A percentile compares a stretch with the other conserved stretches of the same genome.
Conservation (phyloP, 2,888 invertebrate genomes). For the Cerceris ruficornis region DNA sequence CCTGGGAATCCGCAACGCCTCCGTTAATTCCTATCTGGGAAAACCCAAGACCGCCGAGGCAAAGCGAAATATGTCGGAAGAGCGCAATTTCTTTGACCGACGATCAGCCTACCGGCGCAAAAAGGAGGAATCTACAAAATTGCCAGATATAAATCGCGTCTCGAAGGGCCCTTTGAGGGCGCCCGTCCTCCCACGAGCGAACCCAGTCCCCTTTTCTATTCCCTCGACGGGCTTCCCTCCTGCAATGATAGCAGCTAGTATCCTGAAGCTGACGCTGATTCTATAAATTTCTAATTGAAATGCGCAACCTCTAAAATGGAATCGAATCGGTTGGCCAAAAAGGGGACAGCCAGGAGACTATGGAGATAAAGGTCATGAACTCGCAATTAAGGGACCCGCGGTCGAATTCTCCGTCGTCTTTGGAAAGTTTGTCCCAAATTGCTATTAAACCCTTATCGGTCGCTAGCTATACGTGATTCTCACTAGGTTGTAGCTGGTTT, state of each 20-base stretch:
- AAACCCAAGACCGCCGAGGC: not conserved
- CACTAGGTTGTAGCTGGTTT: no score
- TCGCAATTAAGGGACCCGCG: no score
- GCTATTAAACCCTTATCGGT: no score
- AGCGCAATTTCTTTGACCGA: constrained; percentile 35
- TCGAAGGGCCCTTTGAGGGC: constrained; percentile 54
- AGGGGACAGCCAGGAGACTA: no score
- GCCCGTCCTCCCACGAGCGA: constrained; percentile 59
- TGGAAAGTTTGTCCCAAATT: no score
- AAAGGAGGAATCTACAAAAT: constrained; percentile 19
- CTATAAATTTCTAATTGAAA: no score
- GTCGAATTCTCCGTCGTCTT: no score
- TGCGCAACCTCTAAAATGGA: no score
- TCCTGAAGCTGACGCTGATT: not conserved
- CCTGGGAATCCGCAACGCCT: constrained; percentile 38
- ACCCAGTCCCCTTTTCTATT: constrained; percentile 23
- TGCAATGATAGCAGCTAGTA: constrained; percentile 1
- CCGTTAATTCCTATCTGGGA: constrained; percentile 20
- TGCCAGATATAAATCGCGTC: constrained; percentile 49
- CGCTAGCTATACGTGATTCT: no score
- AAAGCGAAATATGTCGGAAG: constrained; percentile 8
- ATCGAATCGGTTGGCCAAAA: no score
- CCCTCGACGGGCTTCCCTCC: constrained; percentile 1
- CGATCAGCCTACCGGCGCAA: constrained; percentile 1
- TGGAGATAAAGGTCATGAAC: no score